Percentiles rank a stretch among this genome's conserved stretches.
Conservation (phyloP, 2,113 vertebrate genomes). For the Asarcornis scutulata region DNA sequence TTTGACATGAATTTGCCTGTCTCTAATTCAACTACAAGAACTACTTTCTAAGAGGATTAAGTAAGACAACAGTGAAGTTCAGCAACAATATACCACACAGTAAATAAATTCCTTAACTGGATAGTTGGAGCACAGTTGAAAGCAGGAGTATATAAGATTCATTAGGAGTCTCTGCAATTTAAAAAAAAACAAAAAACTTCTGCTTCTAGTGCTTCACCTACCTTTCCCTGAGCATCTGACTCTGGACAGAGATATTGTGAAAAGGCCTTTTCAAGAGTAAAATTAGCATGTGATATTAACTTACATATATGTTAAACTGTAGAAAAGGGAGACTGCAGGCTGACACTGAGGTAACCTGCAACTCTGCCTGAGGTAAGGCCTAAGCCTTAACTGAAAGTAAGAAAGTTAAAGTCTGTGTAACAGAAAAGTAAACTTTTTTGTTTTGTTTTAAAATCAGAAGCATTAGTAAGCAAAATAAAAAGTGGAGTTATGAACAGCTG, state of each 20-base stretch:
- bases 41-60: slow-evolving; percentile 10
- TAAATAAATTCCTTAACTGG: not conserved
- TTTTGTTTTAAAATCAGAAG: not conserved
- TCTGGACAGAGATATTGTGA: not conserved
- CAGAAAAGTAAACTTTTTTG: not conserved
- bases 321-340: not conserved
- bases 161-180: not conserved
- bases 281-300: not conserved
- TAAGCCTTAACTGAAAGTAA: not conserved
- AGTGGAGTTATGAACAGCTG: not conserved
- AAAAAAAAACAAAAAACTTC: not conserved
- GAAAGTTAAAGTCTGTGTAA: not conserved
- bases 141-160: not conserved
- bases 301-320: not conserved
- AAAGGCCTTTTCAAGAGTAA: not conserved
- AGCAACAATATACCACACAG: not conserved
- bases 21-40: not conserved
- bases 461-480: not conserved
- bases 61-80: not conserved
- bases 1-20: not conserved
- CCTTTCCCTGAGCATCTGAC: not conserved
- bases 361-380: not conserved
- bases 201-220: not conserved
- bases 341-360: not conserved
- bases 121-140: not conserved